Base-by-base conservation (phyloP, 2,797 vertebrate species). In the Chaetodon trifasciatus region DNA sequence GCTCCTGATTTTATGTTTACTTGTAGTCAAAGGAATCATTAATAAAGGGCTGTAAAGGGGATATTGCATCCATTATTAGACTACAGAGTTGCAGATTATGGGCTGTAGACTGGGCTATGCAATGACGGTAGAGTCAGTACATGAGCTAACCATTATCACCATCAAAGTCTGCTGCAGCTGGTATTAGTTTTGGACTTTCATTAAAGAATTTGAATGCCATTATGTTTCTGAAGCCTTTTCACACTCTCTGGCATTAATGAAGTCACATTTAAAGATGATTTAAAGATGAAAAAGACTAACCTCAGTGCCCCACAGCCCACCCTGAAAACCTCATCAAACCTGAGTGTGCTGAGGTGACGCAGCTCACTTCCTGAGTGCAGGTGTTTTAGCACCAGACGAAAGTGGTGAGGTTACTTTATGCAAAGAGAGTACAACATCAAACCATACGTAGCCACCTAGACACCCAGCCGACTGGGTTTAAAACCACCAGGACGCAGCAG, bases 391-490 rank as follows among this genome's bases (percentile, higher is more conserved):
- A 84, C 46, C 53, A 53, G 67, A 60, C 72, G 8, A 6, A 71
- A 73, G 70, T 6, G 2, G 47, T 57, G 61, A 60, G 75, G 76
- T 79, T 79, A 19, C 60, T 72, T 65, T 66, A 61, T 37, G 66
- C 52, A 71, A 19, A 66, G 19, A 63, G 40, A 71, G 40, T 19
- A 53, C 49, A 53, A n/a, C 64, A 67, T 63, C 61, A 63, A 84
- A 78, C 76, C 74, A 61, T 79, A 74, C 15, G 17, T 82, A 85
- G 68, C 65, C 73, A 80, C 71, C 70, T 78, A 88, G 82, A 82
- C 76, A 76, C 58, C 55, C 40, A 19, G 49, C 70, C 8, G 24
- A 56, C 71, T 66, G 32, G 39, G 55, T 56, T 67, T 57, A 16
- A 87, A 84, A 78, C 74, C 79, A 78, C 57, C 23, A 46, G 70